Evolutionary conservation across 2,888 invertebrate species (phyloP).

Genomic region (Proisotoma minuta): DNA sequence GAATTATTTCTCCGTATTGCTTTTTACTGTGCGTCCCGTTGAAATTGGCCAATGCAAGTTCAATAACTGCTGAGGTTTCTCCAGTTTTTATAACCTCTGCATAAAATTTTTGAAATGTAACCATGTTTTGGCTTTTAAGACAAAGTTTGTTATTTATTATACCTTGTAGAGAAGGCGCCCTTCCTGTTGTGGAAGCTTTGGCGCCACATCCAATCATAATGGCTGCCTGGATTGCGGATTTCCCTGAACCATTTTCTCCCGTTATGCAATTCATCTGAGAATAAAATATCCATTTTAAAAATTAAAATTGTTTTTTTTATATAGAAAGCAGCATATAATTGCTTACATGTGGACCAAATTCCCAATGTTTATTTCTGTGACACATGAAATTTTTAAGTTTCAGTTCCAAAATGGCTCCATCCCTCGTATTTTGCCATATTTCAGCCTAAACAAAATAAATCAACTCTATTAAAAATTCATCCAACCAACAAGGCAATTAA

Average conservation of each 20-base stretch:
- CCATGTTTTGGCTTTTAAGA: not conserved
- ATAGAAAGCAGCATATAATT: no score
- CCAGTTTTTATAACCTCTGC: not conserved
- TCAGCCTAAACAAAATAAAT: no score
- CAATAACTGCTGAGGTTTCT: not conserved
- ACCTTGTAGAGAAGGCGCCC: slow-evolving; percentile 2
- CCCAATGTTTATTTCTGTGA: not conserved
- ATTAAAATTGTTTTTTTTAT: not conserved
- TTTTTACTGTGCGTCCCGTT: slow-evolving; percentile 5
- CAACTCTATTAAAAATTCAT: no score
- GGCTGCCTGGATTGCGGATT: slow-evolving; percentile 2
- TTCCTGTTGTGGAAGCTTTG: not conserved
- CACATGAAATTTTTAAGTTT: slow-evolving; percentile 4
- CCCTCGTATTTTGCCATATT: slow-evolving; percentile 7
- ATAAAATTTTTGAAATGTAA: not conserved
- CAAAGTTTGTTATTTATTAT: not conserved
- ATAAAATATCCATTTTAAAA: not conserved
- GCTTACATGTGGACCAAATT: not conserved
- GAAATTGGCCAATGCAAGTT: slow-evolving; percentile 1
- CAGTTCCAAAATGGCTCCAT: slow-evolving; percentile 1
- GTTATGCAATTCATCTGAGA: slow-evolving; percentile 1
- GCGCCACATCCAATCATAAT: slow-evolving; percentile 8
- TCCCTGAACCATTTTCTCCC: slow-evolving; percentile 12
- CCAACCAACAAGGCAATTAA: no score
- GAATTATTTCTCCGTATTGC: slow-evolving; percentile 7